phyloP scores from a whole-genome alignment of 2,888 invertebrate species.

The Heteromurus nitidus region DNA sequence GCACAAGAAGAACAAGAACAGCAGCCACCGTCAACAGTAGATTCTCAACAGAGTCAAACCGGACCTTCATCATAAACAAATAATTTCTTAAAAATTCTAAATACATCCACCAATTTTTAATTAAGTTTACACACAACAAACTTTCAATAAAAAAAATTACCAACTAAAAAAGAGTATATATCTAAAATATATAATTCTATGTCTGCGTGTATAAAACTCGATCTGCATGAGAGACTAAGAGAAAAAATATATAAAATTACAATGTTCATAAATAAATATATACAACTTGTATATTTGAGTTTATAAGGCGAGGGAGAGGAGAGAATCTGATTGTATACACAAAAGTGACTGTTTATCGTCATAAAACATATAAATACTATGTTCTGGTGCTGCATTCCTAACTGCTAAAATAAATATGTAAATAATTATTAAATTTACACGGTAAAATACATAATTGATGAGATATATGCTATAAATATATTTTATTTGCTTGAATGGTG shows the following conservation, averaged over 20 bases:
- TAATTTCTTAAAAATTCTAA: too few relatives aligned
- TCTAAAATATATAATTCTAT: too few relatives aligned
- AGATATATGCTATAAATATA: too few relatives aligned
- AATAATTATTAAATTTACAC: too few relatives aligned
- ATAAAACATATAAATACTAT: constrained; percentile 26
- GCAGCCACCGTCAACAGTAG: constrained; percentile 48
- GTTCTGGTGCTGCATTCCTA: constrained; percentile 64
- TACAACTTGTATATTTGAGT: background rate
- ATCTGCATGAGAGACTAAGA: background rate
- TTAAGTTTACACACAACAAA: too few relatives aligned
- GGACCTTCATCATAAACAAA: constrained; percentile 32
- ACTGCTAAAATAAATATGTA: constrained; percentile 33
- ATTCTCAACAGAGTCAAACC: constrained; percentile 46
- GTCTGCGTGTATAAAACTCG: too few relatives aligned
- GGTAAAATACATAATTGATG: too few relatives aligned
- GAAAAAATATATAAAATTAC: background rate
- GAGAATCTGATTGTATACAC: constrained; percentile 21
- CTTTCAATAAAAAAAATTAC: too few relatives aligned
- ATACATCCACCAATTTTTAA: too few relatives aligned
- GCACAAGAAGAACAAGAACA: constrained; percentile 51
- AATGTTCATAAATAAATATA: background rate
- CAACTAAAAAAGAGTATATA: too few relatives aligned
- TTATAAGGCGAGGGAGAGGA: too few relatives aligned
- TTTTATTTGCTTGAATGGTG: constrained; percentile 4
- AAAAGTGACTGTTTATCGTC: constrained; percentile 48